Percentiles rank a stretch among this genome's conserved stretches.
Evolutionary conservation across 2,797 vertebrate species (phyloP).

Genomic region (Corythornis leucogaster): DNA sequence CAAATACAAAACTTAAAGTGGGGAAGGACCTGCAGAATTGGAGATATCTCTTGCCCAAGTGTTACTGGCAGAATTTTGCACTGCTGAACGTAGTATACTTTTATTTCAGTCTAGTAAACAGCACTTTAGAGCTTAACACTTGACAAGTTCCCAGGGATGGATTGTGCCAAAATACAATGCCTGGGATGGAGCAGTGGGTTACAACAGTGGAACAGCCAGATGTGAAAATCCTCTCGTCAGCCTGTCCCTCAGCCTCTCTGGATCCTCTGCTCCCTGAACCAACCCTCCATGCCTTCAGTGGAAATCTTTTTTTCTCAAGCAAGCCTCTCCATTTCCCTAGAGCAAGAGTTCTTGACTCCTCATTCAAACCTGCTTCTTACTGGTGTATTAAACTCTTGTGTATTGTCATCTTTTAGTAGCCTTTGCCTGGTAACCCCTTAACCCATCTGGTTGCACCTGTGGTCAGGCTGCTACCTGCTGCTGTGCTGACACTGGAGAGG

Average conservation of each 20-base stretch:
- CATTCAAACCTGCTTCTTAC: neutral
- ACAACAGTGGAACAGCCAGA: conserved; percentile 9
- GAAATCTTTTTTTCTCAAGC: neutral
- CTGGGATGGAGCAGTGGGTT: neutral
- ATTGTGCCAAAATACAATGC: neutral
- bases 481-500: neutral
- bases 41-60: neutral
- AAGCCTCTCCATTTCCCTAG: neutral
- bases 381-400: neutral
- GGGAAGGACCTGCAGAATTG: neutral
- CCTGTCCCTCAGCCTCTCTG: neutral
- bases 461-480: neutral
- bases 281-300: neutral
- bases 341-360: neutral
- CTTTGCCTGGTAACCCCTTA: neutral
- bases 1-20: neutral
- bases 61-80: neutral
- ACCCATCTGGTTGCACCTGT: neutral
- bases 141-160: neutral
- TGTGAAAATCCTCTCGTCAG: neutral
- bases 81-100: neutral
- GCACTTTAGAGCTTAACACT: neutral
- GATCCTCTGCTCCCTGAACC: neutral
- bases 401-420: neutral
- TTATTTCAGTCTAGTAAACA: conserved; percentile 1